A percentile compares a stretch with the other conserved stretches of the same genome.
These are phyloP conservation scores for Maniola jurtina DNA, from an alignment of 1,140 invertebrate species.

Conservation along the genomic window DNA sequence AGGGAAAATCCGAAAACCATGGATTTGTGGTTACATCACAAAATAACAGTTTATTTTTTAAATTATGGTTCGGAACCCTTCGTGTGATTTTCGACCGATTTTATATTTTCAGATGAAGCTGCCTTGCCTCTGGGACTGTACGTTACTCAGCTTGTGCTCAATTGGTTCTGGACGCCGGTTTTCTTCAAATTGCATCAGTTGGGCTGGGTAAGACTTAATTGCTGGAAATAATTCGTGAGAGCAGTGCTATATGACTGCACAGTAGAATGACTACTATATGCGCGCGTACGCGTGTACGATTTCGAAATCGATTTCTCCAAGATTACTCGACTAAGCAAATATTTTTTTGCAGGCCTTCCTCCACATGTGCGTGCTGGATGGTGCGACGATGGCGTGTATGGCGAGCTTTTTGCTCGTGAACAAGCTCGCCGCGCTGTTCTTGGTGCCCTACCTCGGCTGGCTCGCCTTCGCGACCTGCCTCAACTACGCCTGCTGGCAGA, in stretches of 20 bases:
- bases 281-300: no score
- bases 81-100: no score
- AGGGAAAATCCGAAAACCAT: no score
- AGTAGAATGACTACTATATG: no score
- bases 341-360: conserved; percentile 81
- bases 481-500: conserved; percentile 83
- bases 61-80: no score
- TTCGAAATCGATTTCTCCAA: no score
- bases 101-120: conserved; percentile 61
- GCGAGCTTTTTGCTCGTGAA: conserved; percentile 85
- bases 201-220: conserved; percentile 81
- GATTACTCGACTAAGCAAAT: no score
- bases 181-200: conserved; percentile 88
- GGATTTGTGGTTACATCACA: no score
- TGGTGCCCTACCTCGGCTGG: conserved; percentile 90
- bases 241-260: no score
- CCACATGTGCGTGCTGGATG: conserved; percentile 82
- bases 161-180: conserved; percentile 91
- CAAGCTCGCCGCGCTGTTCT: conserved; percentile 82
- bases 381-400: conserved; percentile 81
- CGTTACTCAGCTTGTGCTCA: conserved; percentile 86
- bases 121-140: conserved; percentile 85
- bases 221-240: no score
- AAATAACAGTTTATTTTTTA: no score
- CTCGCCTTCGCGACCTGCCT: conserved; percentile 83